Conservation (phyloP, 2,113 vertebrate species). For the Arothron firmamentum region DNA sequence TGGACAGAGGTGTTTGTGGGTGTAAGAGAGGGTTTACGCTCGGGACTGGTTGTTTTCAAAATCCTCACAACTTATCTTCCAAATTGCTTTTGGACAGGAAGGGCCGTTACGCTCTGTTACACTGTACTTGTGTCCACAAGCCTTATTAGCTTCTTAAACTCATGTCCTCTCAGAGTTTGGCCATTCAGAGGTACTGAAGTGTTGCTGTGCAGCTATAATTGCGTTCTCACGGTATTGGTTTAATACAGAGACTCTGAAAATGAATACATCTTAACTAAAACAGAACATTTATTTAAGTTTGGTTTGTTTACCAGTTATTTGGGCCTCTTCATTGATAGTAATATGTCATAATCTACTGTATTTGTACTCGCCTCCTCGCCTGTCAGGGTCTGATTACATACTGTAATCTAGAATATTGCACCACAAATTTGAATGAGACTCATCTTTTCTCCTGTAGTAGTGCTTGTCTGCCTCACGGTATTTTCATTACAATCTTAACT, state of each 20-base stretch:
- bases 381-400: too few species aligned
- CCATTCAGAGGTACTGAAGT: conserved; percentile 4
- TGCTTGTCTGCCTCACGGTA: too few species aligned
- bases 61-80: conserved; percentile 48
- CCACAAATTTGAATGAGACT: too few species aligned
- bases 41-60: conserved; percentile 41
- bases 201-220: conserved; percentile 32
- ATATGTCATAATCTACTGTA: too few species aligned
- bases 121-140: conserved; percentile 42
- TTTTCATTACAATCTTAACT: too few species aligned
- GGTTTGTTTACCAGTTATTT: too few species aligned
- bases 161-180: conserved; percentile 22
- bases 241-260: neutral
- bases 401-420: too few species aligned
- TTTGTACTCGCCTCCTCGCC: too few species aligned
- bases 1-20: conserved; percentile 13
- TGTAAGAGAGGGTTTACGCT: conserved; percentile 26
- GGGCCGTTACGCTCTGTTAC: conserved; percentile 47
- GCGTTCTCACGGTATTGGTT: conserved; percentile 23
- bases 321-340: too few species aligned
- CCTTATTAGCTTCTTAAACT: conserved; percentile 40
- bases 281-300: too few species aligned
- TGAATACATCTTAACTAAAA: neutral
- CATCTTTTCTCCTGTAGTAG: too few species aligned
- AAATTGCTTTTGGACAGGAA: conserved; percentile 44